These are phyloP conservation scores for Meteorus sp. DNA, from an alignment of 1,140 invertebrate genomes.

Conservation along the genomic window DNA sequence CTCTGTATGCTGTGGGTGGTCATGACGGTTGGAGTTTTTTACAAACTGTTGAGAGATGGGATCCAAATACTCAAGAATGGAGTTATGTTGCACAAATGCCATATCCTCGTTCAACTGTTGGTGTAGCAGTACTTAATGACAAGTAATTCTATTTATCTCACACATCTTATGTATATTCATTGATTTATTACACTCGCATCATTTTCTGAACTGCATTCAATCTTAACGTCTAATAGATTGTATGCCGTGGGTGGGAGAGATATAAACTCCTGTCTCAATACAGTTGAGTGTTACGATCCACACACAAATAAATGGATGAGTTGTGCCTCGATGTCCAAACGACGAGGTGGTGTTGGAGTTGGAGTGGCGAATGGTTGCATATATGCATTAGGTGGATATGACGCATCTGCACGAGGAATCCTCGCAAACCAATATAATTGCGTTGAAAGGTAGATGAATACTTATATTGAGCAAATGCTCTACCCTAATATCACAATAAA, in stretches of 20 bases:
- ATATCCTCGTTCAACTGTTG: constrained; percentile 83
- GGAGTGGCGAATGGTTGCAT: constrained; percentile 80
- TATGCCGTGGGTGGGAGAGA: constrained; percentile 94
- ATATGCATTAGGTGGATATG: constrained; percentile 88
- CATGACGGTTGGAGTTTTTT: constrained; percentile 95
- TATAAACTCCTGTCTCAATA: constrained; percentile 85
- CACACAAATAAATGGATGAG: constrained; percentile 87
- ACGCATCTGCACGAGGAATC: constrained; percentile 83
- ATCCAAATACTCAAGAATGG: constrained; percentile 83
- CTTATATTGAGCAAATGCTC: not conserved
- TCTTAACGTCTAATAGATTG: constrained; percentile 59
- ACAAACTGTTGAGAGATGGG: constrained; percentile 91
- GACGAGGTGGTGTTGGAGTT: constrained; percentile 87
- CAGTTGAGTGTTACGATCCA: constrained; percentile 92
- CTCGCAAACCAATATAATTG: constrained; percentile 82
- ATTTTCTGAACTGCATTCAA: not conserved
- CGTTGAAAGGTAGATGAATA: constrained; percentile 83
- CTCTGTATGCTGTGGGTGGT: constrained; percentile 92
- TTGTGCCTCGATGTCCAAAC: constrained; percentile 85
- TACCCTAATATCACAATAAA: too few species aligned
- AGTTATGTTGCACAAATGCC: constrained; percentile 86
- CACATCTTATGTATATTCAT: not conserved
- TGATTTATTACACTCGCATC: not conserved
- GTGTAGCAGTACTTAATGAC: constrained; percentile 82
- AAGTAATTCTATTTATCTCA: constrained; percentile 60